A percentile compares a stretch with the other conserved stretches of the same genome.
These are phyloP conservation scores for Ecliptopera silaceata DNA, from an alignment of 2,888 invertebrate species.

Conservation along the genomic window DNA sequence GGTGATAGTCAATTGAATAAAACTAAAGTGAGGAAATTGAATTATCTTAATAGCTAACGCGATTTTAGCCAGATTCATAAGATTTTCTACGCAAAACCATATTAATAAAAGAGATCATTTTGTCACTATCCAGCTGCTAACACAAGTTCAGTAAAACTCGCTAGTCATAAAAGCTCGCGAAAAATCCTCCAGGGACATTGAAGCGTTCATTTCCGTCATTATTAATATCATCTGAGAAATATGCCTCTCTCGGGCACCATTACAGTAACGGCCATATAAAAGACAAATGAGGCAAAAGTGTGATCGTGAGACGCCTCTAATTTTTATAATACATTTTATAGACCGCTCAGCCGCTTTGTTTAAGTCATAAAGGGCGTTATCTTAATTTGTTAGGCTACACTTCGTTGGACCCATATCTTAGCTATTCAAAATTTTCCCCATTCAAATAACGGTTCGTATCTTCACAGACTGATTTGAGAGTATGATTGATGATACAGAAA, in stretches of 20 bases:
- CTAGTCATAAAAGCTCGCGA: constrained; percentile 40
- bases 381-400: constrained; percentile 22
- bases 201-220: constrained; percentile 55
- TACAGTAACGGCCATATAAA: constrained; percentile 62
- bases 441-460: constrained; percentile 56
- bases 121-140: constrained; percentile 12
- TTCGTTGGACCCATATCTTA: constrained; percentile 45
- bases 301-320: constrained; percentile 51
- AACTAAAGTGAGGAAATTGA: too few relatives aligned
- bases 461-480: constrained; percentile 60
- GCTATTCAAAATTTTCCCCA: constrained; percentile 51
- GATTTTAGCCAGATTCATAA: too few relatives aligned
- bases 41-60: too few relatives aligned
- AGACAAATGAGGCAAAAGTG: constrained; percentile 63
- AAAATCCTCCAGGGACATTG: constrained; percentile 47
- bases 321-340: constrained; percentile 53
- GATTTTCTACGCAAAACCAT: neutral
- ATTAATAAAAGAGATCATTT: neutral
- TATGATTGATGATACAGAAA: constrained; percentile 63
- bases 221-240: constrained; percentile 61
- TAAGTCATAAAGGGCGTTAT: constrained; percentile 29
- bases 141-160: constrained; percentile 13
- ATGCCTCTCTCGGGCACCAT: constrained; percentile 56
- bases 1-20: too few relatives aligned
- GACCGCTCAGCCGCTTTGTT: constrained; percentile 34